phyloP scores from a whole-genome alignment of 2,113 vertebrate genomes.

The Reinhardtius hippoglossoides region DNA sequence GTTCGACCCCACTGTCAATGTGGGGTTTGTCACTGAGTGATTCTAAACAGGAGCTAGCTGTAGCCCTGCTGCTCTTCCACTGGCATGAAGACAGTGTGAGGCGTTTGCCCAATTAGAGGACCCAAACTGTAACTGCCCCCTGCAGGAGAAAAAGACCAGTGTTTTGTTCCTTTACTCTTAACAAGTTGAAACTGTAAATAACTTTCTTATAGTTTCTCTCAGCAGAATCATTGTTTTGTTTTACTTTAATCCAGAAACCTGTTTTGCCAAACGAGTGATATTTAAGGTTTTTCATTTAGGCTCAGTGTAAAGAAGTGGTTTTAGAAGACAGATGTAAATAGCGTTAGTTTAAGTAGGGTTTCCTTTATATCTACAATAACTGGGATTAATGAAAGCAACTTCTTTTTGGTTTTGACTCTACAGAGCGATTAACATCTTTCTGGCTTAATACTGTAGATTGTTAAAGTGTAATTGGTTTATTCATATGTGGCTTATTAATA shows the following conservation, averaged over 20 bases:
- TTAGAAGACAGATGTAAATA: constrained; percentile 75
- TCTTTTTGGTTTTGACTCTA: constrained; percentile 62
- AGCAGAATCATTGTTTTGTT: not conserved
- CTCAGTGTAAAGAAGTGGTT: constrained; percentile 56
- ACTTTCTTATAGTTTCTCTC: constrained; percentile 10
- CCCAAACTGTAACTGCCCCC: not conserved
- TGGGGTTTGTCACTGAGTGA: not conserved
- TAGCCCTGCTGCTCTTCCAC: too few species aligned
- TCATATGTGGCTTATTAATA: constrained; percentile 70
- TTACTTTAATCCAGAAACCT: constrained; percentile 7
- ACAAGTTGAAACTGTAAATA: not conserved
- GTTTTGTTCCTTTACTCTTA: constrained; percentile 3
- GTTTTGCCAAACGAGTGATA: constrained; percentile 22
- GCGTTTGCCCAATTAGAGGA: too few species aligned
- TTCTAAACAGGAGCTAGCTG: too few species aligned
- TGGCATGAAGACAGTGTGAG: not conserved
- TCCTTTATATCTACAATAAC: constrained; percentile 64
- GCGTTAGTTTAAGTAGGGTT: constrained; percentile 51
- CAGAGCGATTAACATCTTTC: constrained; percentile 60
- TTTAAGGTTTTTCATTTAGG: constrained; percentile 34
- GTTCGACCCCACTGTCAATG: not conserved
- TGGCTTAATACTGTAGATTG: constrained; percentile 71
- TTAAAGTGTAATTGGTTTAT: constrained; percentile 75
- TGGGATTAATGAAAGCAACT: constrained; percentile 46
- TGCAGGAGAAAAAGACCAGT: constrained; percentile 14